Percentiles rank a stretch among this genome's conserved stretches.
These are phyloP conservation scores for Dromaius novaehollandiae DNA, from an alignment of 2,113 vertebrate genomes.

Conservation along the genomic window DNA sequence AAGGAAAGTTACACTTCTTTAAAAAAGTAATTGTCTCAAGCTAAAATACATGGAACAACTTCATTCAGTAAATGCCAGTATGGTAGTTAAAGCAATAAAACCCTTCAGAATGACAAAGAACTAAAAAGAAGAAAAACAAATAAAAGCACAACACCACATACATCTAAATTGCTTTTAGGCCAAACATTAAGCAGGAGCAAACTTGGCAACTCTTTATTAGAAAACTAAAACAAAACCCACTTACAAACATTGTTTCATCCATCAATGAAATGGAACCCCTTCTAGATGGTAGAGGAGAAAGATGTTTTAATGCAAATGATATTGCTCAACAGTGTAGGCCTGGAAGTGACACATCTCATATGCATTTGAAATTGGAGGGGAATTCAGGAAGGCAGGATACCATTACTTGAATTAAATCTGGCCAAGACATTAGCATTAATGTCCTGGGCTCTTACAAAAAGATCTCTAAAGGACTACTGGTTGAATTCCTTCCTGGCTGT, in stretches of 20 bases:
- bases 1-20: neutral
- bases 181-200: neutral
- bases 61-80: neutral
- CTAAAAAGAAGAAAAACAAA: neutral
- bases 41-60: neutral
- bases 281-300: neutral
- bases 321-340: neutral
- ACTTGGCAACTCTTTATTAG: neutral
- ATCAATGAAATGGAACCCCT: neutral
- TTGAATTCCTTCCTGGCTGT: neutral
- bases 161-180: neutral
- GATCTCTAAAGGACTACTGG: neutral
- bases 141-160: no score
- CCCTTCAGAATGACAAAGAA: neutral
- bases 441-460: neutral
- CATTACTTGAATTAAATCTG: neutral
- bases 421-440: neutral
- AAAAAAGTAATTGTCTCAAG: neutral
- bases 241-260: neutral
- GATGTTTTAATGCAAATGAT: neutral
- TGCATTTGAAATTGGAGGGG: neutral
- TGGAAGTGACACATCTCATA: constrained; percentile 13
- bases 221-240: neutral
- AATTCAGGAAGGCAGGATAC: neutral
- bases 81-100: neutral